Conservation (phyloP, 2,113 vertebrate genomes). For the Halichoeres trimaculatus region DNA sequence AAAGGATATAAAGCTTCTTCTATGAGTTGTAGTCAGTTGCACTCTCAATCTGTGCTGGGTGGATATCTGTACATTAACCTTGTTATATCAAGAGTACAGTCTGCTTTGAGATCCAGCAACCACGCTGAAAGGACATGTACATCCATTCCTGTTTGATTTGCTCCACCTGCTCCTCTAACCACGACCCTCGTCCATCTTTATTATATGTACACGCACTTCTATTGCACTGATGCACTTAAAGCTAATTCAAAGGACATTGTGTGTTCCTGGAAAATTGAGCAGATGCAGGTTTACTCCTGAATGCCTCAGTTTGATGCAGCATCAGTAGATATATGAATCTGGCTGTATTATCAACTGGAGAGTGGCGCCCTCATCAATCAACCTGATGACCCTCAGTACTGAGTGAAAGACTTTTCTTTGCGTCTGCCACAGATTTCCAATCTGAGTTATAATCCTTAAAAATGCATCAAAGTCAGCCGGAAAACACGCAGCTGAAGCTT, state of each 20-base stretch:
- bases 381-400: neutral
- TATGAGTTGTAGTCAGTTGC: no score
- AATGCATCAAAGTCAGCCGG: neutral
- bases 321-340: neutral
- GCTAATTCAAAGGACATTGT: neutral
- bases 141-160: neutral
- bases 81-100: no score
- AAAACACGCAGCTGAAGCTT: neutral
- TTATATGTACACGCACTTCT: conserved; percentile 13
- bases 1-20: no score
- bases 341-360: neutral
- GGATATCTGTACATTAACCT: no score
- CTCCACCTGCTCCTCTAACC: neutral
- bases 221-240: neutral
- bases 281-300: neutral
- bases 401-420: no score
- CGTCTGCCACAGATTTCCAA: neutral
- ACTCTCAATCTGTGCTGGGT: no score
- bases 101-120: neutral
- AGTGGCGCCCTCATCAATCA: neutral
- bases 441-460: neutral
- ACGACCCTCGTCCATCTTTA: neutral
- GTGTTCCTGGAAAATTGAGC: neutral
- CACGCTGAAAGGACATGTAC: neutral
- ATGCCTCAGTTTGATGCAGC: conserved; percentile 3